Base-by-base conservation (phyloP, 1,140 invertebrate genomes). In the Hestina assimilis region DNA sequence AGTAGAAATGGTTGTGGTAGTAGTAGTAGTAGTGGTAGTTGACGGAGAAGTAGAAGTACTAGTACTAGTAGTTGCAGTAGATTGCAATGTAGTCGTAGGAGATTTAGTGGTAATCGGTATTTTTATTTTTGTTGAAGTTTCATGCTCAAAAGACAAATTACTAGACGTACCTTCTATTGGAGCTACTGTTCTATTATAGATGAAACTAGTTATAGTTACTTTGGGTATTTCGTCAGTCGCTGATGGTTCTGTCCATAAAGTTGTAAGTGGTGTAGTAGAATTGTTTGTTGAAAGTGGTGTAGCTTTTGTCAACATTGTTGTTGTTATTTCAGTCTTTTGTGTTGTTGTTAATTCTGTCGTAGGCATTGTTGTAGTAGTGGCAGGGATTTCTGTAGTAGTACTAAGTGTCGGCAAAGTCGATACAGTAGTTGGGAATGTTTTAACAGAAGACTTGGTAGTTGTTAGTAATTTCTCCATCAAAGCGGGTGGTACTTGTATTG, bases 381-480 rank as follows among this genome's bases (percentile, higher is more conserved):
- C 42, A 4, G 12, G 33, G 4, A n/a, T 38, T 14, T 47, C 48
- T 42, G 28, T 38, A 45, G 66, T 46, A 26, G 52, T 66, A 38
- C 53, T 61, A 55, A 62, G 58, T 20, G 59, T 66, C 14, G 54
- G 45, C 31, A 45, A 31, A 61, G 57, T 66, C 14, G 59, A 48
- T 58, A 63, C 68, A 64, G 68, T 75, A 35, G 55, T 72, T 59
- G 70, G 41, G 41, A 60, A 43, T 33, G 63, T 69, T 64, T 66
- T 65, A 41, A 62, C 45, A 59, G 72, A 69, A 69, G 77, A 64
- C 67, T 73, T 76, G 41, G 62, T 63, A 53, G 72, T 72, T 64
- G 77, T 85, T 83, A 84, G 77, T 83, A 76, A 43, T 67, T 83
- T 72, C 70, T 75, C 70, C 65, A 72, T 68, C 56, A 67, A 61